A percentile compares a stretch with the other conserved stretches of the same genome.
Conservation (phyloP, 2,888 invertebrate species). For the Netelia melanura region DNA sequence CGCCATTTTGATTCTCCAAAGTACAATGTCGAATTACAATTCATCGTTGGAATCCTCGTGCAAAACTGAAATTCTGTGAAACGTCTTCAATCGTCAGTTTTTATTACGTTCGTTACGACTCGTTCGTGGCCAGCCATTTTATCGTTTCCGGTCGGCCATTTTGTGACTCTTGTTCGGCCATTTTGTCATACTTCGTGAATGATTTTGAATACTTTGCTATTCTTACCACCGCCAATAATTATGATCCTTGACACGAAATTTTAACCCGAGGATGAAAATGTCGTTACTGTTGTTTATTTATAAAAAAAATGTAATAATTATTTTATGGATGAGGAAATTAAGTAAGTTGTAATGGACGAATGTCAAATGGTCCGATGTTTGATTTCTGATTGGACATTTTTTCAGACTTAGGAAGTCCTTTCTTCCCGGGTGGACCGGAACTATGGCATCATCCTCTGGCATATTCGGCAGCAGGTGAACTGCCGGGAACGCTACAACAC, state of each 20-base stretch:
- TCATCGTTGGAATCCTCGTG: neutral
- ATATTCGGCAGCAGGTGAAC: slow-evolving; percentile 92
- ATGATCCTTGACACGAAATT: neutral
- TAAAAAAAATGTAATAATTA: neutral
- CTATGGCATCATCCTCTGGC: slow-evolving; percentile 97
- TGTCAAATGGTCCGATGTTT: slow-evolving; percentile 63
- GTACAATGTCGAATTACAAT: neutral
- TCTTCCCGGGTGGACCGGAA: slow-evolving; percentile 97
- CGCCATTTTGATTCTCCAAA: neutral
- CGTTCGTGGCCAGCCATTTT: too few species aligned
- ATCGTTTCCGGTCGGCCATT: too few species aligned
- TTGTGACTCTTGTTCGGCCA: too few species aligned
- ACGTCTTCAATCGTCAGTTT: neutral
- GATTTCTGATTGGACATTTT: slow-evolving; percentile 76
- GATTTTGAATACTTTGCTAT: too few species aligned
- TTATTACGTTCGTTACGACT: too few species aligned
- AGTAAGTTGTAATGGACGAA: neutral
- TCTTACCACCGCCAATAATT: too few species aligned
- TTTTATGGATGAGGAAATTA: slow-evolving; percentile 11
- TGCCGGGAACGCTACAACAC: slow-evolving; percentile 94
- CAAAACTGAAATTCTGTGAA: neutral
- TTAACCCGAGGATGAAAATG: slow-evolving; percentile 58
- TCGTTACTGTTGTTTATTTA: neutral
- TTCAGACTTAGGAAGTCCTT: slow-evolving; percentile 97
- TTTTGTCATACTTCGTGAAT: too few species aligned